Evolutionary conservation across 2,113 vertebrate species (phyloP).

Genomic region (Sarotherodon lohbergeri): DNA sequence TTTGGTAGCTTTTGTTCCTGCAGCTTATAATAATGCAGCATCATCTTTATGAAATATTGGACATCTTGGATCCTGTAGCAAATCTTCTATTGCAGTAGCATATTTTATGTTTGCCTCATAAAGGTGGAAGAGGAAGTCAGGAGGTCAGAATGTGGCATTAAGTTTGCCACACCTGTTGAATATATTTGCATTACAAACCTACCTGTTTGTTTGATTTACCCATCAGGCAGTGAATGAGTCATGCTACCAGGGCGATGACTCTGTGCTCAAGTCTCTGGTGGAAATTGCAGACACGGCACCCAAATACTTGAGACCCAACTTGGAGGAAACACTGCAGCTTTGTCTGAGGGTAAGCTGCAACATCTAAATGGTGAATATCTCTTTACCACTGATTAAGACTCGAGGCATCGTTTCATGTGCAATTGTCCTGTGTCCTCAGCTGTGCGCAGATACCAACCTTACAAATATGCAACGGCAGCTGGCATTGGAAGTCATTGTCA

Average conservation of each 20-base stretch:
- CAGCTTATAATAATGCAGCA: not conserved
- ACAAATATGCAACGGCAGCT: conserved; percentile 96
- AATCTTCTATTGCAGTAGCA: not conserved
- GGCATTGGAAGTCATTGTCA: conserved; percentile 94
- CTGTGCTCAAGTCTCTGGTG: conserved; percentile 94
- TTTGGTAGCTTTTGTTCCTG: not conserved
- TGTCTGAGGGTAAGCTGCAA: conserved; percentile 79
- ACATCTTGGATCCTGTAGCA: not conserved
- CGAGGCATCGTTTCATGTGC: not conserved
- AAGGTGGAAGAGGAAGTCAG: not conserved
- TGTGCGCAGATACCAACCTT: conserved; percentile 89
- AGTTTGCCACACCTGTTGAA: not conserved
- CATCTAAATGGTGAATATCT: accelerated
- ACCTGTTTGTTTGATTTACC: not conserved
- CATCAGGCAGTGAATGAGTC: conserved; percentile 91
- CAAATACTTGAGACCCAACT: conserved; percentile 91
- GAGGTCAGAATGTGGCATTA: not conserved
- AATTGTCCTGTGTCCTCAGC: conserved; percentile 54
- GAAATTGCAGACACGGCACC: conserved; percentile 97
- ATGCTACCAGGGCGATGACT: conserved; percentile 93
- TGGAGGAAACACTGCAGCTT: conserved; percentile 92
- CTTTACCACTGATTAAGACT: not conserved
- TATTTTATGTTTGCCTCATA: not conserved
- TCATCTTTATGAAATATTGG: not conserved
- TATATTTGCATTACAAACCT: not conserved